Conservation (phyloP, 2,888 invertebrate species). For the Perizoma affinitatum region DNA sequence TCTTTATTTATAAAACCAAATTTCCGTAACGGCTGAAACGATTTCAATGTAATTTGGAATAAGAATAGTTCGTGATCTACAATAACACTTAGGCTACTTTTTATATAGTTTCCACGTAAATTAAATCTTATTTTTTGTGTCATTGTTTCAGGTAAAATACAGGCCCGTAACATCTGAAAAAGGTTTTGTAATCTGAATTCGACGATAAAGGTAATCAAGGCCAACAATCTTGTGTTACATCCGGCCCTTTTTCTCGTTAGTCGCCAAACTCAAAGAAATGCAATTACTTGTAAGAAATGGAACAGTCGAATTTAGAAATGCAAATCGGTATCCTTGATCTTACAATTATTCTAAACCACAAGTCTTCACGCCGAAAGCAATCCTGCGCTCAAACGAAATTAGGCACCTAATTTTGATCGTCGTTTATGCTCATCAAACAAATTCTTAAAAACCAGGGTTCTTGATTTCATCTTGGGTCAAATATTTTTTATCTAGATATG, state of each 20-base stretch:
- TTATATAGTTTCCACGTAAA: no score
- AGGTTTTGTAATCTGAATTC: conserved; percentile 20
- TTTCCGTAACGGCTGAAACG: no score
- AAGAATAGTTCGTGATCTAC: no score
- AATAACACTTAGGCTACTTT: no score
- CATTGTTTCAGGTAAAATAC: conserved; percentile 29
- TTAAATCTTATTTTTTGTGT: conserved; percentile 7
- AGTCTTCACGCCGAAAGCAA: neutral
- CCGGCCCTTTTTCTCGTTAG: conserved; percentile 10
- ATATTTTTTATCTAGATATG: conserved; percentile 62
- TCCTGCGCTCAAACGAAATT: no score
- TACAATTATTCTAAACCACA: conserved; percentile 1
- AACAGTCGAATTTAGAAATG: conserved; percentile 8
- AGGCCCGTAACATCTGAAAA: conserved; percentile 11
- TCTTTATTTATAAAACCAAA: no score
- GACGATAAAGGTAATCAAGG: conserved; percentile 19
- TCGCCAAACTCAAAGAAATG: conserved; percentile 1
- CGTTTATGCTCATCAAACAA: conserved; percentile 6
- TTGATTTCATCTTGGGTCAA: conserved; percentile 53
- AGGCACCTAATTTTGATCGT: no score
- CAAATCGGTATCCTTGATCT: conserved; percentile 10
- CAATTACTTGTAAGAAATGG: conserved; percentile 4
- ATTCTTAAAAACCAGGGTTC: conserved; percentile 43
- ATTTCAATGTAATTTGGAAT: no score
- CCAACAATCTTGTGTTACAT: conserved; percentile 21